Evolutionary conservation across 1,140 invertebrate genomes (phyloP).

Genomic region (Telenomus remus): DNA sequence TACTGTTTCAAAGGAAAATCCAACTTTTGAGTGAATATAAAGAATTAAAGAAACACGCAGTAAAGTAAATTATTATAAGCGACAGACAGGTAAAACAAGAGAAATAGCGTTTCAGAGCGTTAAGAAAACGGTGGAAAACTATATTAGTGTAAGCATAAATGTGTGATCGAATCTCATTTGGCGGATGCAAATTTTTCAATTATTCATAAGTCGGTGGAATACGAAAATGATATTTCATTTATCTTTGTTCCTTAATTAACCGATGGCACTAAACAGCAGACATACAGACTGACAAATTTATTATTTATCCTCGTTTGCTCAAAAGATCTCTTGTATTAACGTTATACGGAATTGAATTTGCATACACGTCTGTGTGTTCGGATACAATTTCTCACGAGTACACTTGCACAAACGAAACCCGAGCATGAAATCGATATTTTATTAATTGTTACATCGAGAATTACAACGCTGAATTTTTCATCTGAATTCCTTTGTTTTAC

Average conservation of each 20-base stretch:
- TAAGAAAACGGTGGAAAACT: slow-evolving; percentile 1
- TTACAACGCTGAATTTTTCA: not conserved
- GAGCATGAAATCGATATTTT: slow-evolving; percentile 2
- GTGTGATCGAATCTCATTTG: slow-evolving; percentile 46
- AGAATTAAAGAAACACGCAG: no score
- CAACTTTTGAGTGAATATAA: no score
- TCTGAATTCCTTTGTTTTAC: no score
- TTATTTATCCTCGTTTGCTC: slow-evolving; percentile 45
- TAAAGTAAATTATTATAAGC: no score
- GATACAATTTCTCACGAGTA: not conserved
- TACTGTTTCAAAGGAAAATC: no score
- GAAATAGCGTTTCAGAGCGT: no score
- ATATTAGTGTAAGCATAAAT: slow-evolving; percentile 33
- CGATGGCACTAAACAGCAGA: slow-evolving; percentile 40
- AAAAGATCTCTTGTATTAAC: slow-evolving; percentile 38
- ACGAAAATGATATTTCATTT: no score
- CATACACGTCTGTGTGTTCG: slow-evolving; percentile 14
- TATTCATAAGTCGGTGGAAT: slow-evolving; percentile 28
- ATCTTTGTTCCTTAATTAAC: slow-evolving; percentile 48
- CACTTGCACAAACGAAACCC: not conserved
- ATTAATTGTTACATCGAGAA: no score
- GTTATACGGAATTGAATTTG: slow-evolving; percentile 11
- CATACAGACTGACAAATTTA: slow-evolving; percentile 42
- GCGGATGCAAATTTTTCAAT: slow-evolving; percentile 40
- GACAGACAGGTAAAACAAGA: no score